phyloP scores from a whole-genome alignment of 2,113 vertebrate species.

The Erpornis zantholeuca region DNA sequence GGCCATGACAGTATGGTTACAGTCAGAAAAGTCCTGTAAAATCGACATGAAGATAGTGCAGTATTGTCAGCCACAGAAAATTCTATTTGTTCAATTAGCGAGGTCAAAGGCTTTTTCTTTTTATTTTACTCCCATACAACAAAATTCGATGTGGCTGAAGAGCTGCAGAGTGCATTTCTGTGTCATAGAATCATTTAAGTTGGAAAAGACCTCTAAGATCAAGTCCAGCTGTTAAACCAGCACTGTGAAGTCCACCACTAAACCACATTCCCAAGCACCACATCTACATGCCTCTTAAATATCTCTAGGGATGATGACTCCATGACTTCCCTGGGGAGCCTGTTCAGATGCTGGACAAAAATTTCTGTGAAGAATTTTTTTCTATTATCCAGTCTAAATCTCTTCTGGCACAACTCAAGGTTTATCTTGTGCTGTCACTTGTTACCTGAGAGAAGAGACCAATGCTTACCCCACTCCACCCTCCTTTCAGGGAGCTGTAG shows the following conservation, averaged over 20 bases:
- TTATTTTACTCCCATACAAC: background rate
- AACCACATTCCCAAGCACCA: background rate
- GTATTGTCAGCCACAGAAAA: background rate
- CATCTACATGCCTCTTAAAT: background rate
- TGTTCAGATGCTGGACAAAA: background rate
- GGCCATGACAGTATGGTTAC: background rate
- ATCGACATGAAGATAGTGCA: background rate
- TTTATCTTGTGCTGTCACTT: background rate
- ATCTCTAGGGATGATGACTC: background rate
- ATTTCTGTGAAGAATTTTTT: background rate
- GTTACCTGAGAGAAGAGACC: background rate
- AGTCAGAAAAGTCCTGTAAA: background rate
- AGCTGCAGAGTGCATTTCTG: background rate
- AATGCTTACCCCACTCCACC: background rate
- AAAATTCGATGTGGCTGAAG: background rate
- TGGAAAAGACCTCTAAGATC: background rate
- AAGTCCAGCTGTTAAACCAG: background rate
- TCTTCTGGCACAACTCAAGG: background rate
- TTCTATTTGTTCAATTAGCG: background rate
- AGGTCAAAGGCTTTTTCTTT: background rate
- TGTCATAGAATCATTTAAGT: background rate
- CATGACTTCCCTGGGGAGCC: background rate
- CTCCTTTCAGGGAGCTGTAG: background rate
- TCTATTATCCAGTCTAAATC: background rate
- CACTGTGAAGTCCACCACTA: background rate